A percentile compares a stretch with the other conserved stretches of the same genome.
phyloP scores from a whole-genome alignment of 2,888 invertebrate genomes.

The Maniola hyperantus region DNA sequence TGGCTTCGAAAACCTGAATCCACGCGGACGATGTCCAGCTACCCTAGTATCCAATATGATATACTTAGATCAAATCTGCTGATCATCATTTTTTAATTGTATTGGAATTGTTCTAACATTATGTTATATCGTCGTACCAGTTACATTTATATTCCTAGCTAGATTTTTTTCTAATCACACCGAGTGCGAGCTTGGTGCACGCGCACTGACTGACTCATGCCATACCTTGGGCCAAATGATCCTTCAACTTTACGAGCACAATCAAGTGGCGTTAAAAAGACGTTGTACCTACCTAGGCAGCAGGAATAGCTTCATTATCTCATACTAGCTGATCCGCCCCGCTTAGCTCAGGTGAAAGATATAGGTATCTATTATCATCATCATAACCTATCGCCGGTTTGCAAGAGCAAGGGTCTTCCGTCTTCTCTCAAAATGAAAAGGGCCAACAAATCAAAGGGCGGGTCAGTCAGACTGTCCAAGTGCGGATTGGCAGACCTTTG shows the following conservation, averaged over 20 bases:
- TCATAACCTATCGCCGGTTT: no score
- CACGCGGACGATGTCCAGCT: no score
- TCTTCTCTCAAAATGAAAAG: no score
- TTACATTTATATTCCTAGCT: neutral
- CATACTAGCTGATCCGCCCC: neutral
- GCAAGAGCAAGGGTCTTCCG: no score
- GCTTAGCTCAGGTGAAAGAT: no score
- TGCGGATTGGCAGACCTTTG: no score
- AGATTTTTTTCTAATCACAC: conserved; percentile 18
- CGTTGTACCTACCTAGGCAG: neutral
- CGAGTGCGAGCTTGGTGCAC: conserved; percentile 51
- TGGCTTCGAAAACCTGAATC: no score
- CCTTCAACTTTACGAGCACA: conserved; percentile 29
- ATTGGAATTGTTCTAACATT: neutral
- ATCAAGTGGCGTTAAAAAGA: conserved; percentile 24
- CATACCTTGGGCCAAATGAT: conserved; percentile 27
- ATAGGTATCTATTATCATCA: no score
- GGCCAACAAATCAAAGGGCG: no score
- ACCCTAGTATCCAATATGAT: no score
- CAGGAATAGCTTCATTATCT: conserved; percentile 19
- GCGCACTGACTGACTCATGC: conserved; percentile 45
- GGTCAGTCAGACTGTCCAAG: no score
- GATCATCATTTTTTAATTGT: neutral
- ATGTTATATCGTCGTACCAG: neutral
- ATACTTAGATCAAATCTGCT: no score